Evolutionary conservation across 2,797 vertebrate genomes (phyloP).

Genomic region (Enteromius fasciolatus): DNA sequence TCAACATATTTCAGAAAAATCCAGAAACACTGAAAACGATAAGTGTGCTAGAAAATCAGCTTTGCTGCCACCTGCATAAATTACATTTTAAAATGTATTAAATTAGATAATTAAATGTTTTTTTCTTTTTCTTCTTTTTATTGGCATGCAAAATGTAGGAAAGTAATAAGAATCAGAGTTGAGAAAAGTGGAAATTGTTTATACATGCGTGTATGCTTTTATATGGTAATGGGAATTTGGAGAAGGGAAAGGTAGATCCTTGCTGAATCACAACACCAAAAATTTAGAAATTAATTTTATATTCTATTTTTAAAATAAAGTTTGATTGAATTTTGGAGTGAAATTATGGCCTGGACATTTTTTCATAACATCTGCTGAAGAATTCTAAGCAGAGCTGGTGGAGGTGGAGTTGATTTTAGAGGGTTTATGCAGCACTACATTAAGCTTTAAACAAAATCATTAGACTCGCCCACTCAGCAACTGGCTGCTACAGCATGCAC

Average conservation of each 20-base stretch:
- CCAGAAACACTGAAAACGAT: too few relatives aligned
- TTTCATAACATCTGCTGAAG: neutral
- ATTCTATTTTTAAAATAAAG: too few relatives aligned
- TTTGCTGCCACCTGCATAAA: neutral
- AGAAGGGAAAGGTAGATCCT: neutral
- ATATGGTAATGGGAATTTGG: neutral
- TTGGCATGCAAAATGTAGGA: neutral
- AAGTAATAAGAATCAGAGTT: too few relatives aligned
- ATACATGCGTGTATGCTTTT: neutral
- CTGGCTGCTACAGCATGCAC: constrained; percentile 22
- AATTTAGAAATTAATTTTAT: neutral
- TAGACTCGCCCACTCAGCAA: constrained; percentile 2
- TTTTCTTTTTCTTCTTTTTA: neutral
- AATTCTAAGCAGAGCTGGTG: neutral
- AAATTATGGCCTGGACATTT: neutral
- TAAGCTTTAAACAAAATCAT: constrained; percentile 11
- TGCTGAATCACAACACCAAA: neutral
- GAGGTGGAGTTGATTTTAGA: constrained; percentile 20
- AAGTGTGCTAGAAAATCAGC: too few relatives aligned
- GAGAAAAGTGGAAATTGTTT: neutral
- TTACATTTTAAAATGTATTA: neutral
- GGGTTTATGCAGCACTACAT: neutral
- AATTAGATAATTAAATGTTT: neutral
- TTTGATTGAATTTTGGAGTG: neutral
- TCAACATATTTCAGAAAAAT: too few relatives aligned